A percentile compares a stretch with the other conserved stretches of the same genome.
These are phyloP conservation scores for Pristionchus pacificus DNA, from an alignment of 1,140 invertebrate genomes.

Conservation along the genomic window DNA sequence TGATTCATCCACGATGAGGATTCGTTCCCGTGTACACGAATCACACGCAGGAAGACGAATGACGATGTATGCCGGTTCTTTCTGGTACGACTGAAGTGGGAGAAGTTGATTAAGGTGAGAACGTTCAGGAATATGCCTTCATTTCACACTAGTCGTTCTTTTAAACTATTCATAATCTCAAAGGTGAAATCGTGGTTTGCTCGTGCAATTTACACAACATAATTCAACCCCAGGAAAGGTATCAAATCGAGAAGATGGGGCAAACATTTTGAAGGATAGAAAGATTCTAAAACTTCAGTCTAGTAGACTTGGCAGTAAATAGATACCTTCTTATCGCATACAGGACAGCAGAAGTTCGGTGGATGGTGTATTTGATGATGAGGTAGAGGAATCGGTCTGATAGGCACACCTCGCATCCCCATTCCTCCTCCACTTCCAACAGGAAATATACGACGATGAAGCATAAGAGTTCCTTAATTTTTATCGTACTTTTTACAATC, in stretches of 20 bases:
- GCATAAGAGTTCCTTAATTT: background rate
- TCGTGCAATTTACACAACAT: no score
- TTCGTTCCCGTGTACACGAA: slow-evolving; percentile 26
- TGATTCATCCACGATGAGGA: slow-evolving; percentile 29
- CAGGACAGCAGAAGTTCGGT: slow-evolving; percentile 33
- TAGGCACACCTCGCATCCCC: no score
- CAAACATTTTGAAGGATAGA: no score
- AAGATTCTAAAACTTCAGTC: no score
- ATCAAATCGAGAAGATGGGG: no score
- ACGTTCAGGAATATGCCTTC: no score
- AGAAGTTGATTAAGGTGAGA: no score
- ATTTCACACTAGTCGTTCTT: no score
- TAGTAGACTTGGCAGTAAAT: background rate
- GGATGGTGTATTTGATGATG: slow-evolving; percentile 1
- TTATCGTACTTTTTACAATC: background rate
- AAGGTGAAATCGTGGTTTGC: no score
- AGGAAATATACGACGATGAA: background rate
- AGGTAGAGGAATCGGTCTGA: no score
- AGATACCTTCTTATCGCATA: slow-evolving; percentile 28
- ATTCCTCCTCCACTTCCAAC: slow-evolving; percentile 8
- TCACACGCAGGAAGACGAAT: slow-evolving; percentile 35
- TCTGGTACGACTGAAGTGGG: slow-evolving; percentile 30
- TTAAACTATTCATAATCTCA: no score
- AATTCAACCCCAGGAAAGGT: no score
- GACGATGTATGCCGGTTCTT: slow-evolving; percentile 33